phyloP scores from a whole-genome alignment of 64 coral and sea anemone species.

The Anthopleura sola region DNA sequence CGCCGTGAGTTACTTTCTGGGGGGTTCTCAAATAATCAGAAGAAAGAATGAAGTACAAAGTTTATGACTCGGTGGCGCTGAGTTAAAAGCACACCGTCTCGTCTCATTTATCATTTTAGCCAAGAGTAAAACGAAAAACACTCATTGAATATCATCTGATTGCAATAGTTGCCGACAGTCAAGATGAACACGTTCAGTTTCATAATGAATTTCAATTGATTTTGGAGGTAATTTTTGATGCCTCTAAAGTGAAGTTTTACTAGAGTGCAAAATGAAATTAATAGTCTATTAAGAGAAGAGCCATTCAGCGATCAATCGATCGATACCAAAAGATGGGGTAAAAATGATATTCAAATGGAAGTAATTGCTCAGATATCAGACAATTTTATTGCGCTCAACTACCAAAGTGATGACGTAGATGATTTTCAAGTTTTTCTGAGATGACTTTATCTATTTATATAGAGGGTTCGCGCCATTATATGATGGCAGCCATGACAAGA shows the following conservation, averaged over 20 bases:
- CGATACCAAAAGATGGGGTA: too few species aligned
- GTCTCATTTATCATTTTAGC: background rate
- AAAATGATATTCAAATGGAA: too few species aligned
- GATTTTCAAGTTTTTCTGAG: too few species aligned
- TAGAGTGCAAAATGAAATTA: background rate
- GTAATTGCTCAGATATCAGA: too few species aligned
- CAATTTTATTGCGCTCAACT: too few species aligned
- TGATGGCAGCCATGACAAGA: too few species aligned
- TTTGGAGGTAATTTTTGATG: background rate
- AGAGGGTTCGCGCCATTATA: too few species aligned
- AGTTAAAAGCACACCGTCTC: background rate
- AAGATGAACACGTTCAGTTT: background rate
- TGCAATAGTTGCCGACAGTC: background rate
- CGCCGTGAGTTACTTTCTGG: background rate
- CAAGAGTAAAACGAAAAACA: background rate
- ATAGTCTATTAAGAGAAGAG: background rate
- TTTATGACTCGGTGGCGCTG: background rate
- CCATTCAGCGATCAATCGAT: too few species aligned
- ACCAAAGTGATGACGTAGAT: too few species aligned
- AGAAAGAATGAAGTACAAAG: background rate
- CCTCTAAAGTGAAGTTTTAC: background rate
- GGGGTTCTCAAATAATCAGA: background rate
- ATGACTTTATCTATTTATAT: too few species aligned
- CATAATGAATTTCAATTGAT: background rate
- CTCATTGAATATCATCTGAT: background rate